Percentiles rank a stretch among this genome's conserved stretches.
These are phyloP conservation scores for Scrobipalpa costella DNA, from an alignment of 2,888 invertebrate genomes.

Conservation along the genomic window DNA sequence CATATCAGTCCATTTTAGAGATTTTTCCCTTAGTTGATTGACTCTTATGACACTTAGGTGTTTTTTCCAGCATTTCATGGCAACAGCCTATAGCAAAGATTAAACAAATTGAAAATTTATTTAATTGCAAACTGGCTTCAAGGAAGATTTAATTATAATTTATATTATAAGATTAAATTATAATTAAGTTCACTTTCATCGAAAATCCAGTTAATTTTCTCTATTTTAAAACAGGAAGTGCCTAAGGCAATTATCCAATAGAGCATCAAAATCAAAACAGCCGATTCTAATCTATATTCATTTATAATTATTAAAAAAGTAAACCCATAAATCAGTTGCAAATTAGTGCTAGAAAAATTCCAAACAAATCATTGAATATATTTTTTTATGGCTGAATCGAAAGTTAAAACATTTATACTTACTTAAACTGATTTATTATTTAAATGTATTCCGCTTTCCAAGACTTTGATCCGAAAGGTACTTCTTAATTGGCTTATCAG, in stretches of 20 bases:
- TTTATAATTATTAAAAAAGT: background rate
- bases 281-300: background rate
- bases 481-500: background rate
- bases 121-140: too few relatives aligned
- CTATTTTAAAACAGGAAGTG: too few relatives aligned
- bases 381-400: constrained; percentile 4
- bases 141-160: too few relatives aligned
- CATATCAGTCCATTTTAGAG: too few relatives aligned
- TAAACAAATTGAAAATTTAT: too few relatives aligned
- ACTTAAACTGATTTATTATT: constrained; percentile 6
- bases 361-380: background rate
- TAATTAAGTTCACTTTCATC: background rate
- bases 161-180: too few relatives aligned
- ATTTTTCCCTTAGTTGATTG: too few relatives aligned
- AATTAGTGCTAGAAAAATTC: background rate
- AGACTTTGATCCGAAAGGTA: background rate
- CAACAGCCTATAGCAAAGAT: too few relatives aligned
- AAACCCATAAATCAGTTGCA: background rate
- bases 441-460: constrained; percentile 11
- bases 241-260: background rate
- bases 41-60: too few relatives aligned
- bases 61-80: too few relatives aligned
- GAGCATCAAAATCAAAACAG: too few relatives aligned
- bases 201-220: background rate
- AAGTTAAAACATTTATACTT: background rate